Evolutionary conservation across 1,140 invertebrate genomes (phyloP), one percentile per base, ranked within the genome.

Genomic region (Micrasema longulum): DNA sequence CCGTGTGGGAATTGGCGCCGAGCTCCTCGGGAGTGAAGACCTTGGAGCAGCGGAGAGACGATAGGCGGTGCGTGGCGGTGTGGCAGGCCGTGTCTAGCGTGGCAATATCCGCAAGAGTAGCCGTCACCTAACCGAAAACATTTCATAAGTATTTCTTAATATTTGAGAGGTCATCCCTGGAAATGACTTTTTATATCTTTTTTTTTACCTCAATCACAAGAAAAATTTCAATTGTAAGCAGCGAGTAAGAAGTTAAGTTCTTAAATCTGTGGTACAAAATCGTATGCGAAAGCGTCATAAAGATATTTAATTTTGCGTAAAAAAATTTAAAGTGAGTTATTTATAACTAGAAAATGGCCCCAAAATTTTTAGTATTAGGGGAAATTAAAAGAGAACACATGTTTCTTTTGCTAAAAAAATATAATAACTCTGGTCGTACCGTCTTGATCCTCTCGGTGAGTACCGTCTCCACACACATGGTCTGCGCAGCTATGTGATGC

Each of bases 381-480:
- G n/a, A n/a, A n/a, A n/a, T n/a, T n/a, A n/a, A n/a, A n/a, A n/a
- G n/a, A n/a, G n/a, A n/a, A n/a, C n/a, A n/a, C n/a, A n/a, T n/a
- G n/a, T n/a, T n/a, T n/a, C n/a, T n/a, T n/a, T n/a, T n/a, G n/a
- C n/a, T n/a, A n/a, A n/a, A n/a, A n/a, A n/a, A n/a, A n/a, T n/a
- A n/a, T n/a, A n/a, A n/a, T n/a, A n/a, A n/a, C n/a, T n/a, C n/a
- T n/a, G n/a, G 12, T 1, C 45, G 12, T 73, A 76, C 75, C 41
- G 80, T 82, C 72, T 78, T 83, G 68, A 87, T 82, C 77, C 86
- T 84, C 77, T 95, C 93, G 55, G 89, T 87, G 11, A 97, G 93
- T 23, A 98, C 93, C 45, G 92, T 92, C 81, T 97, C 95, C 36
- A 98, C 91, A 80, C 94, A 95, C 76, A 91, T 89, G 43, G 93